Evolutionary conservation across 2,797 vertebrate species (phyloP).

Genomic region (Oreonectes daqikongensis): DNA sequence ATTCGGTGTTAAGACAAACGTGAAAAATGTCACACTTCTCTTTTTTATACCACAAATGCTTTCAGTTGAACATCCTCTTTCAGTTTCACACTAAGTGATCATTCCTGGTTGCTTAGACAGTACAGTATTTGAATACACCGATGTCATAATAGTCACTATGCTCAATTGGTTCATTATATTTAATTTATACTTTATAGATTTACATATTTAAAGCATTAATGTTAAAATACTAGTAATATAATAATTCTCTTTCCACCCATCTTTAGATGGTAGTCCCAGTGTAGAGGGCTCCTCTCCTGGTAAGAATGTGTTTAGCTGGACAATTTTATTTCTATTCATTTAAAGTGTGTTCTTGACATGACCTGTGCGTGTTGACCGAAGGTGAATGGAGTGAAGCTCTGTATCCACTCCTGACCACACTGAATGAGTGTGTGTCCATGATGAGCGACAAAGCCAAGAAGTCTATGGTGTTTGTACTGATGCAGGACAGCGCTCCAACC

Average conservation of each 20-base stretch:
- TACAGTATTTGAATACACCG: neutral
- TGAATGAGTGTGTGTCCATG: conserved; percentile 92
- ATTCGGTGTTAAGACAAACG: neutral
- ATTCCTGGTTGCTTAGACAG: neutral
- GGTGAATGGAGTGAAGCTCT: conserved; percentile 97
- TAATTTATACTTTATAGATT: neutral
- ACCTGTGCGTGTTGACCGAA: conserved; percentile 59
- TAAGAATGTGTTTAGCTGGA: conserved; percentile 67
- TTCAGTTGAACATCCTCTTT: conserved; percentile 51
- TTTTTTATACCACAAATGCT: conserved; percentile 16
- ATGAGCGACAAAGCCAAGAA: conserved; percentile 99
- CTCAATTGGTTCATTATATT: too few relatives aligned
- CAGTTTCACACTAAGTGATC: neutral
- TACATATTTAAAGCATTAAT: neutral
- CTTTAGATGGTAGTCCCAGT: conserved; percentile 84
- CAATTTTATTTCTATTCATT: neutral
- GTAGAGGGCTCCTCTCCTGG: conserved; percentile 87
- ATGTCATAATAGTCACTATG: neutral
- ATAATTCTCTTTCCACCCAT: conserved; percentile 67
- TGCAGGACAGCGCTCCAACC: conserved; percentile 96
- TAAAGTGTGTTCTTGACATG: neutral
- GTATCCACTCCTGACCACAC: conserved; percentile 90
- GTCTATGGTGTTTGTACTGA: conserved; percentile 96
- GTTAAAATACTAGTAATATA: neutral
- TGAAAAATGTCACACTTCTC: neutral